Conservation (phyloP, 2,797 vertebrate species). For the Intellagama lesueurii region DNA sequence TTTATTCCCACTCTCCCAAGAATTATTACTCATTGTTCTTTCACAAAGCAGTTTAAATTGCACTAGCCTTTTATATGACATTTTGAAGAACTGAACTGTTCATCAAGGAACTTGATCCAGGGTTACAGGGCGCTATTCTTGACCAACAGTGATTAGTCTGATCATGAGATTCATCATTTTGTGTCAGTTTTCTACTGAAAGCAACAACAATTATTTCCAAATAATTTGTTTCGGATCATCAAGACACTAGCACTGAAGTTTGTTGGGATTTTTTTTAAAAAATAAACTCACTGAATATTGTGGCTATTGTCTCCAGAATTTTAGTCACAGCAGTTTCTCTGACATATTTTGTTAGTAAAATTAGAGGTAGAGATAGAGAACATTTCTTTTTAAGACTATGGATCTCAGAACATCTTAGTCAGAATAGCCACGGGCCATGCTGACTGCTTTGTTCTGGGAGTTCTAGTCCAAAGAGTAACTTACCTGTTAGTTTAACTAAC, state of each 20-base stretch:
- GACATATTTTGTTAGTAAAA: neutral
- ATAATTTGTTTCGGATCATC: neutral
- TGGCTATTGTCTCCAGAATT: neutral
- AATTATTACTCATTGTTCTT: slow-evolving; percentile 34
- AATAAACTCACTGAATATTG: neutral
- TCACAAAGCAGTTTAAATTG: slow-evolving; percentile 38
- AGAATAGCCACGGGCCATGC: neutral
- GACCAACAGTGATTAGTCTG: neutral
- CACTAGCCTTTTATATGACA: neutral
- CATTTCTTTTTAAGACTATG: too few species aligned
- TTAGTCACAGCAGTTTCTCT: neutral
- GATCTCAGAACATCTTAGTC: too few species aligned
- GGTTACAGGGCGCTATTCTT: neutral
- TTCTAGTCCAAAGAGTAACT: too few species aligned
- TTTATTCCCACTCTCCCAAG: slow-evolving; percentile 1
- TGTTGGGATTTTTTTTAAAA: neutral
- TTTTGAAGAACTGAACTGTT: slow-evolving; percentile 1
- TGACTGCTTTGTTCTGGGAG: too few species aligned
- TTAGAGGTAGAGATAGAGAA: too few species aligned
- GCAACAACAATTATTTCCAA: neutral
- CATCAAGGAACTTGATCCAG: neutral
- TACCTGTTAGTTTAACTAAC: too few species aligned
- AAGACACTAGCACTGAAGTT: neutral
- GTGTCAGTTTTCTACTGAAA: neutral
- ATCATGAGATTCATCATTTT: neutral